Evolutionary conservation across 2,888 invertebrate genomes (phyloP).

Genomic region (Biston stratarius): DNA sequence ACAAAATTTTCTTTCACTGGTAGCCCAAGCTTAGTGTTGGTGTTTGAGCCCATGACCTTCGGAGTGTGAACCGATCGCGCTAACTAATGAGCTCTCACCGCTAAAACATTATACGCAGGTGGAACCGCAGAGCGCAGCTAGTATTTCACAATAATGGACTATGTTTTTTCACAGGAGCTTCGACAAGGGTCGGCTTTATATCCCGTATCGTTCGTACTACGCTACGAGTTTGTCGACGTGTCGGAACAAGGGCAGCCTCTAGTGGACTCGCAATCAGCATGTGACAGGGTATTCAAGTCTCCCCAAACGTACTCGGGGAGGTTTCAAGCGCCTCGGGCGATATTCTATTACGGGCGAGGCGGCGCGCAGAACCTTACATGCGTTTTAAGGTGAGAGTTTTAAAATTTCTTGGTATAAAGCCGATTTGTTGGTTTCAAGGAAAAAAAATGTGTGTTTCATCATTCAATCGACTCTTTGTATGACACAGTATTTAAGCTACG

Average conservation of each 20-base stretch:
- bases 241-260: slow-evolving; percentile 88
- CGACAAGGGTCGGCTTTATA: slow-evolving; percentile 93
- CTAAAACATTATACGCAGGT: no score
- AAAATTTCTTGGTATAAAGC: neutral
- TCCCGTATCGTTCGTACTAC: slow-evolving; percentile 91
- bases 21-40: no score
- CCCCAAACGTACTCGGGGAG: slow-evolving; percentile 86
- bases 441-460: no score
- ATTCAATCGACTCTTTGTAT: no score
- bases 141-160: no score
- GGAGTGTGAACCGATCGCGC: no score
- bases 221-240: slow-evolving; percentile 94
- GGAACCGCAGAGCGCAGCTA: no score
- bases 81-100: no score
- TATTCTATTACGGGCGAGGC: slow-evolving; percentile 93
- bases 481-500: no score
- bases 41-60: no score
- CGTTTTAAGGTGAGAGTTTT: slow-evolving; percentile 84
- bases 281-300: slow-evolving; percentile 88
- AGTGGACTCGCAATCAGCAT: slow-evolving; percentile 86
- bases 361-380: slow-evolving; percentile 92
- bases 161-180: slow-evolving; percentile 79
- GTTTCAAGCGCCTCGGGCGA: slow-evolving; percentile 92
- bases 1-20: no score
- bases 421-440: no score